A percentile compares a stretch with the other conserved stretches of the same genome.
These are phyloP conservation scores for Struthio camelus DNA, from an alignment of 2,113 vertebrate species.

Conservation along the genomic window DNA sequence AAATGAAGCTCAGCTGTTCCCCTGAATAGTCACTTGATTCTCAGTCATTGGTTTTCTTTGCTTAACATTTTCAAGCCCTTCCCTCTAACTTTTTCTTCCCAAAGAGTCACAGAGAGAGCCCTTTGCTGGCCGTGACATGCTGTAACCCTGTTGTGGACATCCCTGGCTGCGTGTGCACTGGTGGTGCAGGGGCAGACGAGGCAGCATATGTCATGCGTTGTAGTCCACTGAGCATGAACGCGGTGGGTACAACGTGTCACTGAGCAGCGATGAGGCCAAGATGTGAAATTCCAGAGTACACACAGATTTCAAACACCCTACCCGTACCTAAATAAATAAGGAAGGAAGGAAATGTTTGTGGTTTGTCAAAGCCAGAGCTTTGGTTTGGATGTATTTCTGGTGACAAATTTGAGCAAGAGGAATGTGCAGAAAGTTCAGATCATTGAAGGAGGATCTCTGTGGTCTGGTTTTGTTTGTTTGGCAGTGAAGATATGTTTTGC, in stretches of 20 bases:
- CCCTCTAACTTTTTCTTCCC: neutral
- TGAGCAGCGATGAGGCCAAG: accelerated
- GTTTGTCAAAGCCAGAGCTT: neutral
- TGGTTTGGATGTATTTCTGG: neutral
- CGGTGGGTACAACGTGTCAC: accelerated
- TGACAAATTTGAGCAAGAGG: neutral
- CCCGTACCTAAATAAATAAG: neutral
- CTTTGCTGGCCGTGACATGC: neutral
- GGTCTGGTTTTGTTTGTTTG: neutral
- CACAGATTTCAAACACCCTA: neutral
- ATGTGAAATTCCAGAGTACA: neutral
- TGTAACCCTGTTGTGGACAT: neutral
- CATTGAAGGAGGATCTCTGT: neutral
- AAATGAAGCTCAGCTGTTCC: neutral
- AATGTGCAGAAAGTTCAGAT: neutral
- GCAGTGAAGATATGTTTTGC: neutral
- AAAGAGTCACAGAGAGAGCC: neutral
- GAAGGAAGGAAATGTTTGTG: neutral
- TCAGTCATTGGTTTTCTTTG: neutral
- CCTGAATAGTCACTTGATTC: neutral
- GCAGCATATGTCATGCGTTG: neutral
- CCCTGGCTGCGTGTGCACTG: neutral
- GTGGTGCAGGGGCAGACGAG: neutral
- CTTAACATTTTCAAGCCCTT: neutral
- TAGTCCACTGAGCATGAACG: neutral